phyloP scores from a whole-genome alignment of 2,797 vertebrate species.

The Peromyscus nudipes region DNA sequence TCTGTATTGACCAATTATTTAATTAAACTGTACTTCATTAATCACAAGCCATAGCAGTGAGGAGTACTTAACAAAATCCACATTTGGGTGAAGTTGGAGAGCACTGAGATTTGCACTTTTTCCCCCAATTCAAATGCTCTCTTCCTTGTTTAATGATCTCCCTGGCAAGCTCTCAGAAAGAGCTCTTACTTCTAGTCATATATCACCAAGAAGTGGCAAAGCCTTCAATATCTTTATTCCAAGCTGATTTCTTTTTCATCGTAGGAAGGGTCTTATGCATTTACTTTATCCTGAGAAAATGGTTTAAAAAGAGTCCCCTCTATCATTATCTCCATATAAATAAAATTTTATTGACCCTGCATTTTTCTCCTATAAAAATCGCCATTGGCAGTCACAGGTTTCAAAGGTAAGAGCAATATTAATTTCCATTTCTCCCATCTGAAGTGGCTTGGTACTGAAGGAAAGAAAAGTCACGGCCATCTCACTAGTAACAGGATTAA shows the following conservation, averaged over 20 bases:
- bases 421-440: constrained; percentile 88
- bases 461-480: constrained; percentile 89
- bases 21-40: constrained; percentile 89
- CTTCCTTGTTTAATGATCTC: constrained; percentile 83
- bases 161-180: constrained; percentile 84
- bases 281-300: constrained; percentile 77
- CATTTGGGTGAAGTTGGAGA: constrained; percentile 76
- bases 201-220: constrained; percentile 85
- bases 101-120: constrained; percentile 40
- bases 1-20: constrained; percentile 89
- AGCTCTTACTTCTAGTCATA: constrained; percentile 82
- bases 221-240: constrained; percentile 85
- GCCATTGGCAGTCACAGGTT: constrained; percentile 82
- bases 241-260: constrained; percentile 84
- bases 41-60: constrained; percentile 81
- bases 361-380: constrained; percentile 82
- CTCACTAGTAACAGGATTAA: constrained; percentile 91
- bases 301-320: constrained; percentile 53
- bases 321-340: constrained; percentile 85
- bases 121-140: constrained; percentile 81
- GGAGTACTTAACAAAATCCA: constrained; percentile 79
- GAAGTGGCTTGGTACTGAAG: constrained; percentile 86
- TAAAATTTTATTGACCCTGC: constrained; percentile 86
- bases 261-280: constrained; percentile 82
- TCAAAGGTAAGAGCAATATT: constrained; percentile 89